phyloP scores from a whole-genome alignment of 2,888 invertebrate genomes.

The Plagodis dolabraria region DNA sequence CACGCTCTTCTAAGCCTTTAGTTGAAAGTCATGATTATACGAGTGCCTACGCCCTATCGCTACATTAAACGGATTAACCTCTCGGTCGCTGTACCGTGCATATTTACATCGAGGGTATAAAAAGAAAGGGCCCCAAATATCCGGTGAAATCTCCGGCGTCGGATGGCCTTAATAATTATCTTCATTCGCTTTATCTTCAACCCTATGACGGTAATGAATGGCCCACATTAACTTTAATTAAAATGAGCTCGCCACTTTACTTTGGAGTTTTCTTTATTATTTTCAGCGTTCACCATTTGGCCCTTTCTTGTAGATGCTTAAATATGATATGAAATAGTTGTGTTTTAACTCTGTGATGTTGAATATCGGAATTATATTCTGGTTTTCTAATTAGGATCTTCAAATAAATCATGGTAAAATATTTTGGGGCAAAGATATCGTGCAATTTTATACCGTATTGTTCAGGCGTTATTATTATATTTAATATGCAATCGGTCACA shows the following conservation, averaged over 20 bases:
- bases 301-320: slow-evolving; percentile 4
- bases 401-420: too few relatives aligned
- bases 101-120: slow-evolving; percentile 41
- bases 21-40: slow-evolving; percentile 5
- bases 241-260: slow-evolving; percentile 47
- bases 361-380: too few relatives aligned
- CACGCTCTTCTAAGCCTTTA: slow-evolving; percentile 8
- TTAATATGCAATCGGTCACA: too few relatives aligned
- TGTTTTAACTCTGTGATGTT: not conserved
- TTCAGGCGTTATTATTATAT: too few relatives aligned
- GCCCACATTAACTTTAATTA: slow-evolving; percentile 59
- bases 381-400: too few relatives aligned
- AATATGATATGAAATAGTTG: slow-evolving; percentile 10
- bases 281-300: slow-evolving; percentile 26
- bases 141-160: slow-evolving; percentile 46
- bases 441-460: too few relatives aligned
- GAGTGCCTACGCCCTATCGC: slow-evolving; percentile 9
- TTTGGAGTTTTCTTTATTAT: slow-evolving; percentile 37
- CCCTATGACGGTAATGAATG: slow-evolving; percentile 55
- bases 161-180: slow-evolving; percentile 56
- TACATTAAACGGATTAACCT: slow-evolving; percentile 39
- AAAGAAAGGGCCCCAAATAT: slow-evolving; percentile 42
- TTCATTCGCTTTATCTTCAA: slow-evolving; percentile 56
- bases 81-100: slow-evolving; percentile 34
- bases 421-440: too few relatives aligned